These are phyloP conservation scores for Gallinago undulata DNA, from an alignment of 2,113 vertebrate species.

Conservation along the genomic window DNA sequence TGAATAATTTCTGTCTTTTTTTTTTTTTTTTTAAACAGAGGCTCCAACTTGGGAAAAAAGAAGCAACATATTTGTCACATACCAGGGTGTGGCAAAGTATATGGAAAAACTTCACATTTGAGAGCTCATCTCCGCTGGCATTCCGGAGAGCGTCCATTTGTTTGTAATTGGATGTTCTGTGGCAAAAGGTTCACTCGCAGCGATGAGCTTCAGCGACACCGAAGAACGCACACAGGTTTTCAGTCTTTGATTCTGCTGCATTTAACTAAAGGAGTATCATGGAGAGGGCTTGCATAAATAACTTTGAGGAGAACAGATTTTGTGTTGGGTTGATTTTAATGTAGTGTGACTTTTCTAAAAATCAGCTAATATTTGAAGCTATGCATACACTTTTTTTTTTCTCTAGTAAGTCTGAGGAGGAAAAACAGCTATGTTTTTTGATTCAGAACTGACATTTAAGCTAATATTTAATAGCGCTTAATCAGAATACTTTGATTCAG, in stretches of 20 bases:
- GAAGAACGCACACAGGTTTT: slow-evolving; percentile 97
- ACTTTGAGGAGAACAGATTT: background rate
- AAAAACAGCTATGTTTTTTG: background rate
- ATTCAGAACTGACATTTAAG: background rate
- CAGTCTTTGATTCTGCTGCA: slow-evolving; percentile 51
- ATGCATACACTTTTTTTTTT: background rate
- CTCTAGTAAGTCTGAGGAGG: background rate
- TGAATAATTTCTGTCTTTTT: background rate
- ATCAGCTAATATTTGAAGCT: background rate
- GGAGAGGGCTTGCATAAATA: background rate
- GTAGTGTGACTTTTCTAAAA: background rate
- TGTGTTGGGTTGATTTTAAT: background rate
- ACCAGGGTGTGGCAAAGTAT: slow-evolving; percentile 96
- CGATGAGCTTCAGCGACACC: slow-evolving; percentile 96
- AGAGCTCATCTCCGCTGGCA: slow-evolving; percentile 99
- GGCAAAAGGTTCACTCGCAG: slow-evolving; percentile 99
- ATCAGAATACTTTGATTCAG: background rate
- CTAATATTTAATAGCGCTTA: background rate
- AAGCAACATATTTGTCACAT: slow-evolving; percentile 99
- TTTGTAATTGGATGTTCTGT: slow-evolving; percentile 99
- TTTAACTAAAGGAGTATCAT: background rate
- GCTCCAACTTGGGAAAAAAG: slow-evolving; percentile 94
- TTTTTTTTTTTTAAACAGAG: slow-evolving; percentile 76
- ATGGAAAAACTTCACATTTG: slow-evolving; percentile 98
- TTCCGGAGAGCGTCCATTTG: slow-evolving; percentile 96